Base-by-base conservation (phyloP, 2,113 vertebrate species). In the Phalacrocorax brasilianus region DNA sequence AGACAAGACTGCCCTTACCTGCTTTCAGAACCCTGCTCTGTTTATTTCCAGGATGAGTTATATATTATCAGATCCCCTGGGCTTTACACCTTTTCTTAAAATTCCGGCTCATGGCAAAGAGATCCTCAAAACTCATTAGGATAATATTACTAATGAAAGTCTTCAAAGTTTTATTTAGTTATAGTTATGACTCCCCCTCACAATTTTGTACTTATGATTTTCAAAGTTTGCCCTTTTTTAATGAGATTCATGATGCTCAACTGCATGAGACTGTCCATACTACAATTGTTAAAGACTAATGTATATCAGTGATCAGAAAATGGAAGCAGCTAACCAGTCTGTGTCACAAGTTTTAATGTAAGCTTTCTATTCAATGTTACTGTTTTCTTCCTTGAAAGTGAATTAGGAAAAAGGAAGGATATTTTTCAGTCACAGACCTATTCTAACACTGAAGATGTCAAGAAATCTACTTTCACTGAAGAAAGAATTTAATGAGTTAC, bases 11-110 rank as follows among this genome's bases (percentile, higher is more conserved):
- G 22, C 14, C 67, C 38, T 92, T 32, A 23, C 5, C 33, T 53
- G n/a, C 35, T 15, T 68, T 78, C 52, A 74, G 27, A 77, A 58
- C 2, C 8, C 8, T 8, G 38, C 73, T 76, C 38, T 14, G 3
- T 27, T 80, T 61, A 33, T 20, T 67, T 86, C 40, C 20, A 55
- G 16, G 19, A 94, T 73, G n/a, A 62, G 10, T 22, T 53, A 21
- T 0, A 27, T 2, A 15, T 7, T 12, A 11, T 4, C 38, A 78
- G 18, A 42, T 21, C 3, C 3, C 14, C 8, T 2, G 8, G 45
- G 7, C 23, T 77, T 72, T 52, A 62, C 2, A 1, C 2, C 22
- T 82, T 79, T 62, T 30, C 33, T 65, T 75, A 56, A 67, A 78
- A 63, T 75, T 71, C 18, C 23, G 79, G 7, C 8, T 82, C 20